A percentile compares a stretch with the other conserved stretches of the same genome.
phyloP scores from a whole-genome alignment of 2,888 invertebrate species.

The Schizotus pectinicornis region DNA sequence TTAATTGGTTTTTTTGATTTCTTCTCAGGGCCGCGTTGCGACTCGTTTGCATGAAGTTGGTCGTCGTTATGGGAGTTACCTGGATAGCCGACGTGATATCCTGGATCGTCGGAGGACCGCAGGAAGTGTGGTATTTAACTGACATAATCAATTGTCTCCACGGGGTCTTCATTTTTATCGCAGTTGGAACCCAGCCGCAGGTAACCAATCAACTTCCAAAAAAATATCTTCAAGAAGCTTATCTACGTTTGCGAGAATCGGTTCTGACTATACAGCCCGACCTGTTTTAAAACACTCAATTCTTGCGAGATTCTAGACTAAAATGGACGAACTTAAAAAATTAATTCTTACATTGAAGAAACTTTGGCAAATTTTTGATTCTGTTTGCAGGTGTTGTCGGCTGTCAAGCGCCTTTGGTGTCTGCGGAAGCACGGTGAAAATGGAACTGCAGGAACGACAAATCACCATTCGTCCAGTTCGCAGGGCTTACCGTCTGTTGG shows the following conservation, averaged over 20 bases:
- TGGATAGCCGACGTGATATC: slow-evolving; percentile 85
- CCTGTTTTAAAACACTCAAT: no score
- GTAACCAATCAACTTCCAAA: slow-evolving; percentile 53
- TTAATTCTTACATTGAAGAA: no score
- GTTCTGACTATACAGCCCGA: no score
- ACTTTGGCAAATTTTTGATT: slow-evolving; percentile 29
- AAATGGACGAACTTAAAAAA: no score
- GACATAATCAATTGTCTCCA: slow-evolving; percentile 86
- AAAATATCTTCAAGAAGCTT: background rate
- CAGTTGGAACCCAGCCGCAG: slow-evolving; percentile 89
- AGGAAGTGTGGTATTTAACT: slow-evolving; percentile 82
- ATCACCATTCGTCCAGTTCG: slow-evolving; percentile 76
- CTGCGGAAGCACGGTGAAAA: slow-evolving; percentile 56
- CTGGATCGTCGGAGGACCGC: slow-evolving; percentile 82
- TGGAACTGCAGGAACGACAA: slow-evolving; percentile 67
- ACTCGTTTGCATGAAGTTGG: slow-evolving; percentile 84
- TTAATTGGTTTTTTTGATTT: slow-evolving; percentile 4
- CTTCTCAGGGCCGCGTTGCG: slow-evolving; percentile 77
- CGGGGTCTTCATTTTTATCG: slow-evolving; percentile 87
- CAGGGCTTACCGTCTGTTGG: slow-evolving; percentile 84
- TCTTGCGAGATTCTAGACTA: no score
- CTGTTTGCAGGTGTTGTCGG: slow-evolving; percentile 65
- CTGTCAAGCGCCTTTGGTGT: slow-evolving; percentile 71
- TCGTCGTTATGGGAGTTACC: slow-evolving; percentile 80
- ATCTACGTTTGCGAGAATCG: background rate